Evolutionary conservation across 2,113 vertebrate species (phyloP).

Genomic region (Coregonus clupeaformis): DNA sequence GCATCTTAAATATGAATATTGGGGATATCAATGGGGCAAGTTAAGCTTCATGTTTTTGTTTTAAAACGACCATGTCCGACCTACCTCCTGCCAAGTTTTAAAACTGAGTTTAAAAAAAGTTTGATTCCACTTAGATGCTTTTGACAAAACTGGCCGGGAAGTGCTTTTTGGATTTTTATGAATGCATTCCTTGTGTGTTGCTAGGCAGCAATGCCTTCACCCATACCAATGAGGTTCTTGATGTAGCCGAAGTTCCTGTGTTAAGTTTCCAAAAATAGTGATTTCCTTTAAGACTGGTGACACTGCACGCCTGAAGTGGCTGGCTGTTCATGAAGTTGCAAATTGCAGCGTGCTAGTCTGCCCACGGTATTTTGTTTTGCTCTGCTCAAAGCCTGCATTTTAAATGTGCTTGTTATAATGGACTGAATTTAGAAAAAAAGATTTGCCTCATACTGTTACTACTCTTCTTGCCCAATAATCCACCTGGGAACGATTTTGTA

Average conservation of each 20-base stretch:
- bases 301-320: constrained; percentile 69
- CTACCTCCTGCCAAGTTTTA: constrained; percentile 61
- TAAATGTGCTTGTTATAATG: constrained; percentile 75
- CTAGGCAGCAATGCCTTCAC: constrained; percentile 26
- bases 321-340: constrained; percentile 68
- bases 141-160: constrained; percentile 15
- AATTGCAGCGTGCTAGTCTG: constrained; percentile 66
- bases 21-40: constrained; percentile 37
- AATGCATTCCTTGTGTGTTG: no score
- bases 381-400: constrained; percentile 75
- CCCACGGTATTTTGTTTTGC: constrained; percentile 73
- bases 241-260: constrained; percentile 71
- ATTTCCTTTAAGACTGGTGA: constrained; percentile 78
- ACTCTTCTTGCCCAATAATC: constrained; percentile 59
- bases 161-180: no score
- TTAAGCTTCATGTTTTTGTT: constrained; percentile 29
- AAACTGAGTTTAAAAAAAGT: constrained; percentile 40
- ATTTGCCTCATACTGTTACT: constrained; percentile 67
- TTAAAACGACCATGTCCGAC: constrained; percentile 29
- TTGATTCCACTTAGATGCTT: constrained; percentile 5
- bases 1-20: constrained; percentile 23
- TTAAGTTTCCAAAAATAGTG: constrained; percentile 74
- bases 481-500: constrained; percentile 75
- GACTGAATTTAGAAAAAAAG: constrained; percentile 63
- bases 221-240: constrained; percentile 51